These are phyloP conservation scores for Dorcus parallelipipedus DNA, from an alignment of 2,888 invertebrate genomes.

Conservation along the genomic window DNA sequence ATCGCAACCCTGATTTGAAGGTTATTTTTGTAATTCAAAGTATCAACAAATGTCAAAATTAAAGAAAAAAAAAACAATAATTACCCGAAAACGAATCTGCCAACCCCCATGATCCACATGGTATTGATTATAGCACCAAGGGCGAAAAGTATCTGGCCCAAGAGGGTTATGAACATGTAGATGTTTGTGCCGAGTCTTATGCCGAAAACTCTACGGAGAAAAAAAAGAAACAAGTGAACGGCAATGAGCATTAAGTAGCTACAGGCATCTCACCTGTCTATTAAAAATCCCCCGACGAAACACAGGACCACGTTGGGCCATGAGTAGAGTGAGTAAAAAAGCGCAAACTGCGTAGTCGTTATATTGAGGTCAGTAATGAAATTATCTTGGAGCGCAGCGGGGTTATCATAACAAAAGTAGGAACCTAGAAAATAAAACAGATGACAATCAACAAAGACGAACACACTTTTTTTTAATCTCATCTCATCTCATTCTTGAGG, in stretches of 20 bases:
- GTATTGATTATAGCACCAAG: slow-evolving; percentile 72
- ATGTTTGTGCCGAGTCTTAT: slow-evolving; percentile 88
- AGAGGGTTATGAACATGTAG: slow-evolving; percentile 80
- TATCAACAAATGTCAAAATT: too few relatives aligned
- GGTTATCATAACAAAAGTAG: slow-evolving; percentile 97
- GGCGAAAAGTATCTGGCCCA: slow-evolving; percentile 88
- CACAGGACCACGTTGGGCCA: slow-evolving; percentile 97
- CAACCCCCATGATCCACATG: slow-evolving; percentile 88
- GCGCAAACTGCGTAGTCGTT: slow-evolving; percentile 77
- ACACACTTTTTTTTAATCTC: not conserved
- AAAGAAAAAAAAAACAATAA: slow-evolving; percentile 10
- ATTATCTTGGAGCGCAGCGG: slow-evolving; percentile 86
- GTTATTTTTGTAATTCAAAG: too few relatives aligned
- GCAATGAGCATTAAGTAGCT: not conserved
- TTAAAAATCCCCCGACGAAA: slow-evolving; percentile 93
- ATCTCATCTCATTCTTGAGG: too few relatives aligned
- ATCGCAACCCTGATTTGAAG: too few relatives aligned
- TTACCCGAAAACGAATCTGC: slow-evolving; percentile 93
- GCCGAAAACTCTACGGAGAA: slow-evolving; percentile 76
- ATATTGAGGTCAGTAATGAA: slow-evolving; percentile 79
- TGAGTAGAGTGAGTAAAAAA: slow-evolving; percentile 91
- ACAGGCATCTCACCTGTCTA: slow-evolving; percentile 67
- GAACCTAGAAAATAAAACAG: slow-evolving; percentile 65
- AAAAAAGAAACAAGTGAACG: not conserved
- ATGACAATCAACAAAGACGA: slow-evolving; percentile 23